Percentiles rank a stretch among this genome's conserved stretches.
These are phyloP conservation scores for Decapterus maruadsi DNA, from an alignment of 2,797 vertebrate species.

Conservation along the genomic window DNA sequence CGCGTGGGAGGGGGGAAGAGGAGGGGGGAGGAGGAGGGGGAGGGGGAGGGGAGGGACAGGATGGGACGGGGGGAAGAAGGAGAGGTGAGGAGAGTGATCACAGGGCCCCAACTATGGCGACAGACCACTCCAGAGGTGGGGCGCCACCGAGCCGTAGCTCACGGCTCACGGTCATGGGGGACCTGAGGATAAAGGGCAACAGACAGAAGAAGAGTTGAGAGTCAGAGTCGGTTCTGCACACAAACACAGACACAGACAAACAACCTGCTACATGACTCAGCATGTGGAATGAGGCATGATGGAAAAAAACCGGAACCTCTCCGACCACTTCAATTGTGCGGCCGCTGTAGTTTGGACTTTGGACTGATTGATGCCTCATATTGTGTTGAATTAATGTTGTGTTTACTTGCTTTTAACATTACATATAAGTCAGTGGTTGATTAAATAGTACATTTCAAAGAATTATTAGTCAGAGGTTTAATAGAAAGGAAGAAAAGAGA, in stretches of 20 bases:
- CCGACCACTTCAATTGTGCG: neutral
- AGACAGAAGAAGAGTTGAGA: constrained; percentile 18
- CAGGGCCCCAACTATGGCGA: constrained; percentile 92
- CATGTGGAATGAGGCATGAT: constrained; percentile 15
- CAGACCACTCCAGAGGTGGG: constrained; percentile 93
- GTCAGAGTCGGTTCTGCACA: neutral
- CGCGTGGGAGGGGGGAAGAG: constrained; percentile 81
- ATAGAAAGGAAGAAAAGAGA: no score
- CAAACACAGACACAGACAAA: neutral
- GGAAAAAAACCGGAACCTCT: constrained; percentile 22
- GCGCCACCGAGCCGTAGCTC: constrained; percentile 92
- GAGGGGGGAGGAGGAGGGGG: constrained; percentile 86
- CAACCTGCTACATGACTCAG: constrained; percentile 23
- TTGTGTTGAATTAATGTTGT: neutral
- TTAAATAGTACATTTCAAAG: neutral
- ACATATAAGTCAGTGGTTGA: neutral
- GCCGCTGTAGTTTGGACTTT: neutral
- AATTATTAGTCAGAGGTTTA: neutral
- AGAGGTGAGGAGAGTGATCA: constrained; percentile 90
- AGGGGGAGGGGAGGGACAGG: constrained; percentile 87
- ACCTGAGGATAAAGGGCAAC: constrained; percentile 75
- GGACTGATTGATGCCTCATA: neutral
- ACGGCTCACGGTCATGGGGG: constrained; percentile 97
- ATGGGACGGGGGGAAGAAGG: constrained; percentile 82
- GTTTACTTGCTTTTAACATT: neutral